Evolutionary conservation across 2,888 invertebrate genomes (phyloP), one percentile per base, ranked within the genome.

Genomic region (Macropis europaea): DNA sequence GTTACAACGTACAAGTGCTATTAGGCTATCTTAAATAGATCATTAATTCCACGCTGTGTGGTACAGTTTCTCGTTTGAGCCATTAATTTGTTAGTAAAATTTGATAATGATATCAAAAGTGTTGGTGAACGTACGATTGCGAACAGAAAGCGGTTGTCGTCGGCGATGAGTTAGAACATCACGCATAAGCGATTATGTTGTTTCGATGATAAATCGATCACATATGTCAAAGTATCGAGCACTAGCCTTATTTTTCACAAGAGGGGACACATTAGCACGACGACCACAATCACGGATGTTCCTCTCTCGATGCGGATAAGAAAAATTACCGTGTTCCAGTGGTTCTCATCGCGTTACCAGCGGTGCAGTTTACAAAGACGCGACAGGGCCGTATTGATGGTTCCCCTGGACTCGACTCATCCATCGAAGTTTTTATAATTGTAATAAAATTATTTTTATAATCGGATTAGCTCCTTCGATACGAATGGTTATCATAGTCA

Each of bases 181-280:
- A 60, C 43, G 24, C 32, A 26, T 7, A 19, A 57, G 26, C 19
- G 36, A 22, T 53, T 59, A 43, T 24, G 67, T 30, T 38, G 47
- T 34, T 72, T 66, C 48, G 34, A 32, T 54, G 40, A 67, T 67
- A 62, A 34, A 59, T 56, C 22, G 50, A 50, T 40, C 54, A 63
- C 62, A 72, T 73, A 73, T 72, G 73, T 64, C 73, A 66, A n/a
- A n/a, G 60, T 60, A 34, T 45, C 4, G 26, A 59, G 32, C 73
- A 56, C 67, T 66, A 66, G 56, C 54, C 66, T 53, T 73, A 43
- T 53, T 72, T 72, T 68, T 36, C 47, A 30, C 52, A 56, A 24
- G 42, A 47, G 34, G n/a, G 19, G 38, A 73, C 52, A 63, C 64
- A 72, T 66, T 50, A 48, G 56, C 36, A 53, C 57, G 17, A 34